Evolutionary conservation across 2,888 invertebrate genomes (phyloP), one percentile per base, ranked within the genome.

Genomic region (Torymus aiolomorphi): DNA sequence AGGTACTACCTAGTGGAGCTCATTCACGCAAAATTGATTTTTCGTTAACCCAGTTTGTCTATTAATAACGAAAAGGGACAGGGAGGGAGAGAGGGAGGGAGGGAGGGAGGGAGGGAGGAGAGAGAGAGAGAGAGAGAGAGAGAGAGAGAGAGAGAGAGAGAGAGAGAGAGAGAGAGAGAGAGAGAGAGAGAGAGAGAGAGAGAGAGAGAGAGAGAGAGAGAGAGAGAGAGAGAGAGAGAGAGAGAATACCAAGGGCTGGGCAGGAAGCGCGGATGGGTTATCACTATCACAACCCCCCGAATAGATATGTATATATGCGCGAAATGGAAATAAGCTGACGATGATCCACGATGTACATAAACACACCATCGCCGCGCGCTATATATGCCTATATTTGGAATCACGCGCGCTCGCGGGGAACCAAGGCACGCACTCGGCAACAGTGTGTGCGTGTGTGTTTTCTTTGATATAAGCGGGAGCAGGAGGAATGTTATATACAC

Each of bases 1-100:
- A 31, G 31, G 4, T 31, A 31, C 31, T 31, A 31, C 5, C 80
- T 59, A 59, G 24, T 3, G 16, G 20, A 54, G 83, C 51, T 52
- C 42, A 70, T 77, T 69, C 49, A 18, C 13, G 18, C 42, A 16
- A 69, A 83, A 87, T 86, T 85, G 87, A 88, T 88, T 86, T 86
- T 83, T 73, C 70, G 56, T 82, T 84, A 86, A 86, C 87, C 86
- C 85, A 86, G 84, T 84, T 85, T 82, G 76, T 83, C 87, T 87
- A 87, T 86, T 85, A 84, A 87, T 87, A 88, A 84, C 84, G 76
- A 84, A 84, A 80, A 83, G 82, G 81, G 78, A 69, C 79, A 8
- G 24, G 20, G 31, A 54, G 5, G 8, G 42, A 42, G 42, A 8
- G 42, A 42, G 42, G 8, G 42, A 42, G 42, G 31, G 3, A 20